Evolutionary conservation across 2,888 invertebrate genomes (phyloP).

Genomic region (Caenorhabditis angaria): DNA sequence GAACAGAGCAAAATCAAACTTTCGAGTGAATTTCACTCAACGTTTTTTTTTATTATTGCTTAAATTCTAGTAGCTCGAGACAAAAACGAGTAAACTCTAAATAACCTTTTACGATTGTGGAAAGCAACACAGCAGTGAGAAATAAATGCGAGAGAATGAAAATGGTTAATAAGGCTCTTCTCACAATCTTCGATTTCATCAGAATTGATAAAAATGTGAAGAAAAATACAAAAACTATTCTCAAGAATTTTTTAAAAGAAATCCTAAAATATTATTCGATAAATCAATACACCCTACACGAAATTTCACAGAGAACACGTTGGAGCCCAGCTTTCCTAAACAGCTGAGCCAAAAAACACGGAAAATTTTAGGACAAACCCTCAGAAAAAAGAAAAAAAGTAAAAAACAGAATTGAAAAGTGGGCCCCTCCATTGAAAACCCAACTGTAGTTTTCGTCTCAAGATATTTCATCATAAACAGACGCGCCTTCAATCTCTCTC

Average conservation of each 20-base stretch:
- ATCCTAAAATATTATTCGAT: not conserved
- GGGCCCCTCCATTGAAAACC: conserved; percentile 19
- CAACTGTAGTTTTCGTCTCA: conserved; percentile 13
- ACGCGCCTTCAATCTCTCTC: conserved; percentile 19
- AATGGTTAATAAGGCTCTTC: not conserved
- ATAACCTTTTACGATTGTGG: too few species aligned
- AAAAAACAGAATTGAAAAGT: conserved; percentile 32
- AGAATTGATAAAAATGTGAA: too few species aligned
- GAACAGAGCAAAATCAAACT: too few species aligned
- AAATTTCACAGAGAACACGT: not conserved
- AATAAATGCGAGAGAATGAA: not conserved
- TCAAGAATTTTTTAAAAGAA: not conserved
- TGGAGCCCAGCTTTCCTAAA: not conserved
- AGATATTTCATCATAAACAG: conserved; percentile 16
- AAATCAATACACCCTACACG: not conserved
- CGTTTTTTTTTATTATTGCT: too few species aligned
- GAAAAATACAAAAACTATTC: not conserved
- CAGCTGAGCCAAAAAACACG: not conserved
- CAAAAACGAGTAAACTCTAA: too few species aligned
- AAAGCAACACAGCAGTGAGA: too few species aligned
- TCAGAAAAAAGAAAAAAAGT: conserved; percentile 25
- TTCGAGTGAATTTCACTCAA: too few species aligned
- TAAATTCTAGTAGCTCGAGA: too few species aligned
- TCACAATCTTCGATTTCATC: not conserved
- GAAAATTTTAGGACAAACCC: conserved; percentile 21